phyloP scores from a whole-genome alignment of 2,113 vertebrate species.

The Tachuris rubrigastra region DNA sequence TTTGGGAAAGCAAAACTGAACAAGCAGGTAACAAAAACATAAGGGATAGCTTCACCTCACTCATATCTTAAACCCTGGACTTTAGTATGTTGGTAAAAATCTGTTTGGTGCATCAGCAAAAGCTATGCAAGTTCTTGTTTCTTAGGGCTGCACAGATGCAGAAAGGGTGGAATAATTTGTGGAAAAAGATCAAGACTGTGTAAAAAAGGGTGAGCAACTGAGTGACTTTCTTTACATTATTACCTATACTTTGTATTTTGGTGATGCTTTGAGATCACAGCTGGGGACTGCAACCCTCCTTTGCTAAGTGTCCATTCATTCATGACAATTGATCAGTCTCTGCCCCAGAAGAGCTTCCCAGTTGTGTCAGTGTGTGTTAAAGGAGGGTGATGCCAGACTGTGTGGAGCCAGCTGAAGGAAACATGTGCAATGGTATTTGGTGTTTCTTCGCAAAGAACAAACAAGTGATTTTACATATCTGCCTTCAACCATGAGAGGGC shows the following conservation, averaged over 20 bases:
- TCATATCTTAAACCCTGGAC: not conserved
- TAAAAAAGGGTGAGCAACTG: not conserved
- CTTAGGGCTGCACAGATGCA: not conserved
- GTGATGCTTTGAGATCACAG: not conserved
- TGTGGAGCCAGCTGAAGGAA: conserved; percentile 23
- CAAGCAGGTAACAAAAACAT: not conserved
- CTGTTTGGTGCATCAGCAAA: not conserved
- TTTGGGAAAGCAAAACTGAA: not conserved
- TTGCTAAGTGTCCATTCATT: not conserved
- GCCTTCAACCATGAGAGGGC: not conserved
- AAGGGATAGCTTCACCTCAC: not conserved
- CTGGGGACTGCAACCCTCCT: not conserved
- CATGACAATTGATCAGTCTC: accelerated
- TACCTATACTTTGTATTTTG: not conserved
- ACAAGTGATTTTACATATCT: conserved; percentile 7
- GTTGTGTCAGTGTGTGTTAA: not conserved
- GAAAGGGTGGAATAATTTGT: not conserved
- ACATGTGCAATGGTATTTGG: not conserved
- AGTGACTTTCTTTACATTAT: not conserved
- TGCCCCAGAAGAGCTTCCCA: not conserved
- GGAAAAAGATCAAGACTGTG: not conserved
- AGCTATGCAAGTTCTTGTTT: not conserved
- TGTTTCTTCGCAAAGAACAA: conserved; percentile 1
- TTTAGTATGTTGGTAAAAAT: not conserved
- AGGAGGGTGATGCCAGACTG: not conserved